Conservation (phyloP, 1,140 invertebrate species). For the Drosophila tsacasi region DNA sequence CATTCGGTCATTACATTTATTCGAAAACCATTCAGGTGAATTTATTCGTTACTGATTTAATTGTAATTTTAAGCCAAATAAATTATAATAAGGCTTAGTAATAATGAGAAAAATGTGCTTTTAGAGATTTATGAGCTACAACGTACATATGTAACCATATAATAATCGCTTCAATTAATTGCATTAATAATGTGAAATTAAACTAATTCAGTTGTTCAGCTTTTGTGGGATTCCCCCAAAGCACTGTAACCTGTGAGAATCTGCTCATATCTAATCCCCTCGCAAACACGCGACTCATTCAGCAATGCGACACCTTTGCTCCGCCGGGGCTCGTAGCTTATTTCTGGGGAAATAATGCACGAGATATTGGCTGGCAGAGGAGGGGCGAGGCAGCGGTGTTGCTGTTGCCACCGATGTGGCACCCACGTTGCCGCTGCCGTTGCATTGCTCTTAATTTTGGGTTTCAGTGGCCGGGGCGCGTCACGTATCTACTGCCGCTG, state of each 20-base stretch:
- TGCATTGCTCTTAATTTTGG: constrained; percentile 77
- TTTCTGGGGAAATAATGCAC: constrained; percentile 58
- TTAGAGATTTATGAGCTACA: not conserved
- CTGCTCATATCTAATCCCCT: constrained; percentile 22
- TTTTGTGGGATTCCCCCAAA: not conserved
- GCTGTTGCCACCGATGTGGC: constrained; percentile 22
- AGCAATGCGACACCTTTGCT: constrained; percentile 66
- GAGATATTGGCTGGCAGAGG: constrained; percentile 30
- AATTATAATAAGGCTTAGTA: not conserved
- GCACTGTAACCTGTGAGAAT: not conserved
- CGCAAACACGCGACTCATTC: constrained; percentile 35
- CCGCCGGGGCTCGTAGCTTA: constrained; percentile 44
- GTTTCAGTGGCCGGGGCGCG: constrained; percentile 70
- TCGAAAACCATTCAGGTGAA: not conserved
- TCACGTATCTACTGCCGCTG: constrained; percentile 64
- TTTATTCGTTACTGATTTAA: not conserved
- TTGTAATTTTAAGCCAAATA: not conserved
- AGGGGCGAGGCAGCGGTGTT: not conserved
- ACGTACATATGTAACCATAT: not conserved
- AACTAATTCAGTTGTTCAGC: not conserved
- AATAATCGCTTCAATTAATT: not conserved
- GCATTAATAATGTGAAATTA: not conserved
- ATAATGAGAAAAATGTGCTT: not conserved
- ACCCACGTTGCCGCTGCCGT: constrained; percentile 22
- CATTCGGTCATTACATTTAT: not conserved